Base-by-base conservation (phyloP, 1,140 invertebrate species). In the Apocrypta bakeri region DNA sequence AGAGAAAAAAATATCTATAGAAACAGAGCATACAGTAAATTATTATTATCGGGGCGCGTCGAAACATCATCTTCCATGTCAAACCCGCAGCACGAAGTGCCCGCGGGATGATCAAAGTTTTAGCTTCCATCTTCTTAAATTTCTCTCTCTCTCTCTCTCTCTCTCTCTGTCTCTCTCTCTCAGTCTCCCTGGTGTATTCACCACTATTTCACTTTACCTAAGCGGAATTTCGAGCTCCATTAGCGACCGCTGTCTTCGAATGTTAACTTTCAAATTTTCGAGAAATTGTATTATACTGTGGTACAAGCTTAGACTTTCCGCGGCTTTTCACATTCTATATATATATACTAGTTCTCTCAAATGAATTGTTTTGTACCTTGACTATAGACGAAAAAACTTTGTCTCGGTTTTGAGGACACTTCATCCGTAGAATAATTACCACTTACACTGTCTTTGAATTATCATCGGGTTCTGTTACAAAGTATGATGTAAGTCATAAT, bases 181-280 rank as follows among this genome's bases (percentile, higher is more conserved):
- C n/a, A n/a, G n/a, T 1, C 27, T 25, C 24, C 14, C 25, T 37
- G 21, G 2, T 73, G 8, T 61, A 31, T 27, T 75, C 27, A 17
- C 29, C 12, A 12, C 48, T 56, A 14, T 31, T 61, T 75, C 56
- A 17, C 56, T n/a, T 56, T 31, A 17, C 21, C 11, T 37, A 31
- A 8, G 2, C 17, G 69, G 33, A 24, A 42, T 61, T 66, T 66
- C 14, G 63, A n/a, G 61, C 61, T 77, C 61, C 75, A 66, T 77
- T 77, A 77, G 75, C 27, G 11, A 29, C 21, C 21, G 75, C 27
- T 7, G 21, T 24, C 69, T 72, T 72, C 75, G 29, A 77, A 77
- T 64, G 66, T 40, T 56, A 77, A 77, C 75, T 77, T 66, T 63
- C 21, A 31, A 77, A 77, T 77, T 77, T n/a, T 63, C 12, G 40